Conservation (phyloP, 2,797 vertebrate genomes). For the Fratercula arctica region DNA sequence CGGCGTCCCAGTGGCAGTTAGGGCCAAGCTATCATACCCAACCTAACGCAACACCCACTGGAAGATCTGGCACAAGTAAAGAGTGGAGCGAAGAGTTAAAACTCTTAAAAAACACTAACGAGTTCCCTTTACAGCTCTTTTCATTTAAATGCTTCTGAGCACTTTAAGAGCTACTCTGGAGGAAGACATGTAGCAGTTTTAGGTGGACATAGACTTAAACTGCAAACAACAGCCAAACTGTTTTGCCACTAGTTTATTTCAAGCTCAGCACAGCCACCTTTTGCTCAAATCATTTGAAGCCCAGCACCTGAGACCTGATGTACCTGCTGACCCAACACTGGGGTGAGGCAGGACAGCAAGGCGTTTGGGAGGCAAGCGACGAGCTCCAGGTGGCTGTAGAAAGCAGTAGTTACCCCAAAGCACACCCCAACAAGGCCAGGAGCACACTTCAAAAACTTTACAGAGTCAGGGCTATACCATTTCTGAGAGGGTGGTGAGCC, state of each 20-base stretch:
- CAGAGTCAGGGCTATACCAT: neutral
- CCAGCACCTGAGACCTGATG: neutral
- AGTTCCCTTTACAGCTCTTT: neutral
- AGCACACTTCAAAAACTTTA: neutral
- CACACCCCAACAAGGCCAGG: neutral
- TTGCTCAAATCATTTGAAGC: neutral
- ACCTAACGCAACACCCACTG: accelerated
- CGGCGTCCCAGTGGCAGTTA: accelerated
- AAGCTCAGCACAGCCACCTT: neutral
- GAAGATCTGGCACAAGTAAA: neutral
- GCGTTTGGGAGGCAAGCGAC: neutral
- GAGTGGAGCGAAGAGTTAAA: neutral
- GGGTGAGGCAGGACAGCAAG: neutral
- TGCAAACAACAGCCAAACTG: neutral
- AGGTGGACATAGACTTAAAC: neutral
- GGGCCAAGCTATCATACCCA: neutral
- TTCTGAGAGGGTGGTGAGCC: too few relatives aligned
- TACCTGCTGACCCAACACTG: neutral
- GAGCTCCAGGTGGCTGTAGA: too few relatives aligned
- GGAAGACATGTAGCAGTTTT: neutral
- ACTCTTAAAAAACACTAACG: neutral
- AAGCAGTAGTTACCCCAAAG: neutral
- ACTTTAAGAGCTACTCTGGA: neutral
- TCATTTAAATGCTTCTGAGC: neutral
- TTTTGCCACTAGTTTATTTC: neutral